Conservation (phyloP, 2,888 invertebrate genomes). For the Epicampocera succincta region DNA sequence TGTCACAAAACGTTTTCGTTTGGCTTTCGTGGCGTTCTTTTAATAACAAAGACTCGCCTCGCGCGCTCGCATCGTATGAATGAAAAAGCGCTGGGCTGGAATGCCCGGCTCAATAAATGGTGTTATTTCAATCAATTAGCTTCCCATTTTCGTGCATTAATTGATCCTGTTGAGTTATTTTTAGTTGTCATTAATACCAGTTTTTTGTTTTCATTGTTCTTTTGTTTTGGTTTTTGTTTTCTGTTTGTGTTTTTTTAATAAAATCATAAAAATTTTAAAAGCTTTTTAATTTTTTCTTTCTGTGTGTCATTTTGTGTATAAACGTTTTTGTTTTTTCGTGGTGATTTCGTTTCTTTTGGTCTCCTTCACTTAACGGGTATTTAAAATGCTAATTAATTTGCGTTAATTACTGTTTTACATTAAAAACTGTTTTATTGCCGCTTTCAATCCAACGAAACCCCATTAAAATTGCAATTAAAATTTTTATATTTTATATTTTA, state of each 20-base stretch:
- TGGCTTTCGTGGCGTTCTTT: conserved; percentile 34
- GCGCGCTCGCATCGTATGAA: not conserved
- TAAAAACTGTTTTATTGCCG: conserved; percentile 58
- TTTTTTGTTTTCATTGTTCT: conserved; percentile 18
- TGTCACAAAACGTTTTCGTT: conserved; percentile 45
- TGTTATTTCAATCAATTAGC: conserved; percentile 65
- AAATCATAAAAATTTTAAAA: conserved; percentile 68
- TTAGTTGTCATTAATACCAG: conserved; percentile 58
- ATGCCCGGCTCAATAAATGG: conserved; percentile 32
- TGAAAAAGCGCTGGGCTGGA: not conserved
- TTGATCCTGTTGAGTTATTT: conserved; percentile 60
- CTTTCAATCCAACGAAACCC: conserved; percentile 37
- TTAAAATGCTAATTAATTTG: conserved; percentile 80
- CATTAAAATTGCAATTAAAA: conserved; percentile 38
- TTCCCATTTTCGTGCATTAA: conserved; percentile 53
- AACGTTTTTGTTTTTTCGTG: too few relatives aligned
- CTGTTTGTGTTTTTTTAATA: conserved; percentile 36
- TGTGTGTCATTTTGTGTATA: conserved; percentile 14
- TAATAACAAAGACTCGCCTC: not conserved
- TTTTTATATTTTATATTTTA: too few relatives aligned
- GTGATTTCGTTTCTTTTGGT: conserved; percentile 1
- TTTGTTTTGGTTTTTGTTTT: not conserved
- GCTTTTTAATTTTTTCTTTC: conserved; percentile 58
- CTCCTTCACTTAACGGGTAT: conserved; percentile 63
- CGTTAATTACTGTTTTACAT: conserved; percentile 74